phyloP scores from a whole-genome alignment of 1,140 invertebrate genomes.

The Antheraea mylitta region DNA sequence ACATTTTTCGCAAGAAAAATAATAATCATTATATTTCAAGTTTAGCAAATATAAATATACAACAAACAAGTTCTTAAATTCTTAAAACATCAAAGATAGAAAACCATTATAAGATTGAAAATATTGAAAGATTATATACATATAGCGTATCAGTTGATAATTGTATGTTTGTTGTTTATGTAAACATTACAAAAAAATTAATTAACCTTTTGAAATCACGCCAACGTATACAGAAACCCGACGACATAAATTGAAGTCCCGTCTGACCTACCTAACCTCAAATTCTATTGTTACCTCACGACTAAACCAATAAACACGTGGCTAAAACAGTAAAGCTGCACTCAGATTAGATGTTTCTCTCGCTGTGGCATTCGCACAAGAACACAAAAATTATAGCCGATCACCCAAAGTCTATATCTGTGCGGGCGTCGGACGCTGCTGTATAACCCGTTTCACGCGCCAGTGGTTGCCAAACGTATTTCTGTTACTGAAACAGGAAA shows the following conservation, averaged over 20 bases:
- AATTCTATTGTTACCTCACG: slow-evolving; percentile 23
- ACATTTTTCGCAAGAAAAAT: no score
- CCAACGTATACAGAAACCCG: background rate
- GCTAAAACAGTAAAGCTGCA: slow-evolving; percentile 18
- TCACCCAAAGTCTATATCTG: slow-evolving; percentile 74
- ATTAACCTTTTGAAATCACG: background rate
- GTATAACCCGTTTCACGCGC: slow-evolving; percentile 75
- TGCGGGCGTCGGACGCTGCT: slow-evolving; percentile 32
- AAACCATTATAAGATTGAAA: no score
- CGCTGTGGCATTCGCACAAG: slow-evolving; percentile 52
- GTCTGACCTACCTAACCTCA: slow-evolving; percentile 24
- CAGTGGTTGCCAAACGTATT: slow-evolving; percentile 43
- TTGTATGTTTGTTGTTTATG: background rate
- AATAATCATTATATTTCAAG: no score
- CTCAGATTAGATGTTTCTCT: slow-evolving; percentile 42
- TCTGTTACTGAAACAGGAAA: slow-evolving; percentile 4
- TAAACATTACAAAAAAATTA: background rate
- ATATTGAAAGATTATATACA: background rate
- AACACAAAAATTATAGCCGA: slow-evolving; percentile 78
- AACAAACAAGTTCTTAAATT: no score
- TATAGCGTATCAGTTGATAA: no score
- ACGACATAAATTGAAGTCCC: background rate
- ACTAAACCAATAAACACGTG: slow-evolving; percentile 17
- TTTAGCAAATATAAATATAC: no score
- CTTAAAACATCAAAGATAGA: no score